phyloP scores from a whole-genome alignment of 23 tunicate genomes.

The Botrylloides violaceus region DNA sequence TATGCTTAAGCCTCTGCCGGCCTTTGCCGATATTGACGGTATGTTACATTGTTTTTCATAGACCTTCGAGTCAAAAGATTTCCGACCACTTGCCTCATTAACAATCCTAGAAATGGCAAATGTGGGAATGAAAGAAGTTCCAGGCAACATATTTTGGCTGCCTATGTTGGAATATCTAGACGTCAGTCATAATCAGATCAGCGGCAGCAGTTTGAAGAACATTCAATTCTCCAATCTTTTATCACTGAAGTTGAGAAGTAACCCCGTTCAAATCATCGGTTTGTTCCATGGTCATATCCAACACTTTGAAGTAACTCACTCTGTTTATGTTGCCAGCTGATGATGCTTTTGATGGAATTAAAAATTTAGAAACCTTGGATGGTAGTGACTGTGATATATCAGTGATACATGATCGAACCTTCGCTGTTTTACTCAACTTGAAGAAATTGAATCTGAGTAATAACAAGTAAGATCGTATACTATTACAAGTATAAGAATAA shows the following conservation, averaged over 20 bases:
- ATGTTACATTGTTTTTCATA: slow-evolving; percentile 5
- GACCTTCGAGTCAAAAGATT: slow-evolving; percentile 42
- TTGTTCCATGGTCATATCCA: no score
- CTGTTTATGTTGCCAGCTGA: not conserved
- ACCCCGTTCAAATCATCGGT: slow-evolving; percentile 10
- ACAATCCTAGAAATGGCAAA: slow-evolving; percentile 35
- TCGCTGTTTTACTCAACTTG: slow-evolving; percentile 20
- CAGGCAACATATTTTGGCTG: slow-evolving; percentile 20
- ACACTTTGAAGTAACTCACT: no score
- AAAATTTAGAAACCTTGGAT: slow-evolving; percentile 22
- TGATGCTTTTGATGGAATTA: slow-evolving; percentile 34
- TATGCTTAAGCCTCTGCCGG: not conserved
- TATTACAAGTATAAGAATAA: no score
- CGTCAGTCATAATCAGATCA: slow-evolving; percentile 31
- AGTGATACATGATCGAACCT: slow-evolving; percentile 15
- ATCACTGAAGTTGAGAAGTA: slow-evolving; percentile 27
- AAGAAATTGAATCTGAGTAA: slow-evolving; percentile 29
- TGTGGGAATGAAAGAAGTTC: slow-evolving; percentile 35
- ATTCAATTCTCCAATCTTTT: slow-evolving; percentile 29
- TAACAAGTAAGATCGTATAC: slow-evolving; percentile 57
- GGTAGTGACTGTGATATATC: slow-evolving; percentile 29
- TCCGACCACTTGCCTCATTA: slow-evolving; percentile 25
- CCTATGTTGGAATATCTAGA: slow-evolving; percentile 34
- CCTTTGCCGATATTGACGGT: not conserved
- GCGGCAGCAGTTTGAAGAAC: slow-evolving; percentile 17